phyloP scores from a whole-genome alignment of 92 coral and sea anemone genomes.

The Diadumene lineata region DNA sequence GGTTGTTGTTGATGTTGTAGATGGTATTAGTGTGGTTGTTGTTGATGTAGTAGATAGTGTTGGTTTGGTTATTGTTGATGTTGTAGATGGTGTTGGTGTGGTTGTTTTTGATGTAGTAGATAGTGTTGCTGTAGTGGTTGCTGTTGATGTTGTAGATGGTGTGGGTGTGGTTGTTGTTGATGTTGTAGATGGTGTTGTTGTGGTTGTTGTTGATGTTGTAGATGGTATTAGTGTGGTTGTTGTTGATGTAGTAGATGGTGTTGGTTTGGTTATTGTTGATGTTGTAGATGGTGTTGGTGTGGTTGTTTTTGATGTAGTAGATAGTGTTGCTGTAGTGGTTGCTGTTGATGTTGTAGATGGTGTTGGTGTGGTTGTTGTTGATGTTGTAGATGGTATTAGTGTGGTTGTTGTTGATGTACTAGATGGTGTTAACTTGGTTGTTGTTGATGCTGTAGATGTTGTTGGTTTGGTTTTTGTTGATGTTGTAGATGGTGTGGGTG shows the following conservation, averaged over 20 bases:
- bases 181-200: not conserved
- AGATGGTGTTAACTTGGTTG: not conserved
- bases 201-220: slow-evolving; percentile 1
- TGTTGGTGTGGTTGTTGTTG: too few relatives aligned
- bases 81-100: too few relatives aligned
- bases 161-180: not conserved
- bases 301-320: not conserved
- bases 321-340: not conserved
- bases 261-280: not conserved
- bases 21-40: not conserved
- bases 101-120: not conserved
- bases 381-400: slow-evolving; percentile 19
- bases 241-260: not conserved
- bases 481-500: not conserved
- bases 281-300: not conserved
- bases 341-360: slow-evolving; percentile 15
- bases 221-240: not conserved
- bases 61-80: too few relatives aligned
- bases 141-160: not conserved
- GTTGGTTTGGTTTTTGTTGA: not conserved
- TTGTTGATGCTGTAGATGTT: not conserved
- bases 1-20: not conserved
- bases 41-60: not conserved
- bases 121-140: not conserved
- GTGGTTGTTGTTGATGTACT: slow-evolving; percentile 7